These are phyloP conservation scores for Ptiloglossa arizonensis DNA, from an alignment of 1,140 invertebrate species.

Conservation along the genomic window DNA sequence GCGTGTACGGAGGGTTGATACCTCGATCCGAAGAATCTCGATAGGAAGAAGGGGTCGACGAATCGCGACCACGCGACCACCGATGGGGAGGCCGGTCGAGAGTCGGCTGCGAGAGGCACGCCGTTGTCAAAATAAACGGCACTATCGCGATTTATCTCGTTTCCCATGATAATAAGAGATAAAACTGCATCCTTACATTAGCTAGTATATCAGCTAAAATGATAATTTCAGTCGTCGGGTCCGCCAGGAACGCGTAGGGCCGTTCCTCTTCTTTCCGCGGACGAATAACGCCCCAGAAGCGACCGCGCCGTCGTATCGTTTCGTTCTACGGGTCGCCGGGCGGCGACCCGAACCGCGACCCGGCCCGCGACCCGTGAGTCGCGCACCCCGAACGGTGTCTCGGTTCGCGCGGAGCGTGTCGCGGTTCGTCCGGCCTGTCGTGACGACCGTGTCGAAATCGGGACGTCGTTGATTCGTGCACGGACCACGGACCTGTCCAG, in stretches of 20 bases:
- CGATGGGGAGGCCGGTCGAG: constrained; percentile 66
- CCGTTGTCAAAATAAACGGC: constrained; percentile 82
- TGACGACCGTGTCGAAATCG: no score
- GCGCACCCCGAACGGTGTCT: no score
- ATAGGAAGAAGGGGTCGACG: constrained; percentile 17
- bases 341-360: not conserved
- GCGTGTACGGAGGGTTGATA: not conserved
- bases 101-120: constrained; percentile 47
- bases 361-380: no score
- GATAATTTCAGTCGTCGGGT: constrained; percentile 81
- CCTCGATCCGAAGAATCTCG: not conserved
- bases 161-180: constrained; percentile 83
- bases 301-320: not conserved
- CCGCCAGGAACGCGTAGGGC: constrained; percentile 78
- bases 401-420: no score
- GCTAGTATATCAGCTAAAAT: constrained; percentile 83
- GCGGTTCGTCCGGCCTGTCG: no score
- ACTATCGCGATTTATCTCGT: constrained; percentile 83
- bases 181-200: constrained; percentile 83
- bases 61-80: constrained; percentile 26
- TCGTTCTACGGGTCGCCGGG: no score
- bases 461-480: no score
- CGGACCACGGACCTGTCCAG: no score
- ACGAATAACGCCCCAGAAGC: not conserved
- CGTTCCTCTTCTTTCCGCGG: constrained; percentile 49